Conservation (phyloP, 2,888 invertebrate species). For the Lithophane semibrunnea region DNA sequence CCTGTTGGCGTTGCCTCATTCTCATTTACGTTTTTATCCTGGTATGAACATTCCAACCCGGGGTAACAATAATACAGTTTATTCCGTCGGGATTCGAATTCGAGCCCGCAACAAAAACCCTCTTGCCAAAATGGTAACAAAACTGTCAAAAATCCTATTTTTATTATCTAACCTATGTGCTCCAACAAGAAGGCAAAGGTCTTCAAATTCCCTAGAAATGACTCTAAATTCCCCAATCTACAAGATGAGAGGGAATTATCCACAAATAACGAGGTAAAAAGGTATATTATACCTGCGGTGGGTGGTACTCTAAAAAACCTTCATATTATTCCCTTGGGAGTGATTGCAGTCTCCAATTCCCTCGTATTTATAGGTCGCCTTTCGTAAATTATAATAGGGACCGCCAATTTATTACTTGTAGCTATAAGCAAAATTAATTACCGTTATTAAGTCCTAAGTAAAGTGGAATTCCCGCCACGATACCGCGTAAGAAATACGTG, state of each 20-base stretch:
- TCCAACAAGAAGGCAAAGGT: background rate
- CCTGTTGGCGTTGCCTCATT: background rate
- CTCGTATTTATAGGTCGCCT: slow-evolving; percentile 28
- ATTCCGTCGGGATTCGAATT: background rate
- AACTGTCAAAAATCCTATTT: slow-evolving; percentile 2
- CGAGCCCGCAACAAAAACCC: background rate
- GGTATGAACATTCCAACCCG: too few relatives aligned
- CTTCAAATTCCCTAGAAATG: slow-evolving; percentile 5
- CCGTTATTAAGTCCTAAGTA: slow-evolving; percentile 19
- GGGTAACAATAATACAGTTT: background rate
- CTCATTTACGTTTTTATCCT: background rate
- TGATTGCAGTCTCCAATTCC: slow-evolving; percentile 32
- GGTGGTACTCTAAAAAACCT: slow-evolving; percentile 15
- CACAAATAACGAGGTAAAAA: slow-evolving; percentile 44
- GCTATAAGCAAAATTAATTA: slow-evolving; percentile 46
- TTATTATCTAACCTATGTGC: background rate
- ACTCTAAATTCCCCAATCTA: slow-evolving; percentile 18
- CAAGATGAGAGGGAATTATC: slow-evolving; percentile 34
- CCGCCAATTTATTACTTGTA: slow-evolving; percentile 32
- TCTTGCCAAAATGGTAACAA: background rate
- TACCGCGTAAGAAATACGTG: slow-evolving; percentile 25
- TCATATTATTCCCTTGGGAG: slow-evolving; percentile 24
- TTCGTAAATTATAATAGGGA: slow-evolving; percentile 35
- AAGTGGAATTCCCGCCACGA: slow-evolving; percentile 14
- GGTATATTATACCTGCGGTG: slow-evolving; percentile 21